phyloP scores from a whole-genome alignment of 92 coral and sea anemone species.

The Parazoanthus darwini region DNA sequence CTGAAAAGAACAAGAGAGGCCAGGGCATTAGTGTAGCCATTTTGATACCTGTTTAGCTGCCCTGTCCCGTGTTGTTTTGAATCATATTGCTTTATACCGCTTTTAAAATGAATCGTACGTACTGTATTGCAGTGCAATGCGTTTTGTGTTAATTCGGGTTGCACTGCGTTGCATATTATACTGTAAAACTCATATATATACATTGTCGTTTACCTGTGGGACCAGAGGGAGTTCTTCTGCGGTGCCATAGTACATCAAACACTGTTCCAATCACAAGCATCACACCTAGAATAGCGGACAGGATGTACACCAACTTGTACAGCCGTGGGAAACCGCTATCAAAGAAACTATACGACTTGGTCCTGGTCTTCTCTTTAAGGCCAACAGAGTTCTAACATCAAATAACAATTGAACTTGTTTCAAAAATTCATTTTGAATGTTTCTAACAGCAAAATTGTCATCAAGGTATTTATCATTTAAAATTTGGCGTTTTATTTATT shows the following conservation, averaged over 20 bases:
- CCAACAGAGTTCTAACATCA: neutral
- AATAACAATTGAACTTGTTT: neutral
- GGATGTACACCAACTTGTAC: neutral
- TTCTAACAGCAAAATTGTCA: no score
- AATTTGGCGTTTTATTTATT: no score
- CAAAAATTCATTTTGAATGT: no score
- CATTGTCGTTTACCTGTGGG: neutral
- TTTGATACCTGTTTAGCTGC: neutral
- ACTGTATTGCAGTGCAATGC: no score
- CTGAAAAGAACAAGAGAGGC: neutral
- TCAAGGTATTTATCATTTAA: no score
- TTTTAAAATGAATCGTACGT: neutral
- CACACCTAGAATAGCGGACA: constrained; percentile 1
- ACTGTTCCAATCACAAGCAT: neutral
- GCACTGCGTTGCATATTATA: neutral
- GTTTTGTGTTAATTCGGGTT: no score
- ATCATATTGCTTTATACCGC: neutral
- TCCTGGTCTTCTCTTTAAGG: neutral
- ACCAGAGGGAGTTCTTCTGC: neutral
- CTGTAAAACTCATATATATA: neutral
- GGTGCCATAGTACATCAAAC: constrained; percentile 8
- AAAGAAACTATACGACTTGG: constrained; percentile 15
- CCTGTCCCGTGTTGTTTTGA: neutral
- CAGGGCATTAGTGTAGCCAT: neutral
- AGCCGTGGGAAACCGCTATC: neutral